A percentile compares a stretch with the other conserved stretches of the same genome.
Conservation (phyloP, 1,140 invertebrate genomes). For the Drosophila santomea region DNA sequence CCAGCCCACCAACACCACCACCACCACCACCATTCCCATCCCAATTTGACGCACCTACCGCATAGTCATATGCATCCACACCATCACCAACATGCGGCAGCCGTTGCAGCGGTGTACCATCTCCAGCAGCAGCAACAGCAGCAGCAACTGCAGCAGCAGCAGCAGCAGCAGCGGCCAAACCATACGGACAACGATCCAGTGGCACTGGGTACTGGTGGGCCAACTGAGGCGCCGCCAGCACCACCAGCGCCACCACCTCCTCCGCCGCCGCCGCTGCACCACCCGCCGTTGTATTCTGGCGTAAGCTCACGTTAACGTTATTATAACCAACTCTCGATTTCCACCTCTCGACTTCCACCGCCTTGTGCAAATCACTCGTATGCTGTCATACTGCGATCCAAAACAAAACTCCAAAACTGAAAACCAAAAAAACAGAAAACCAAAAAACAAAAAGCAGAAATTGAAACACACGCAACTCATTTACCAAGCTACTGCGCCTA, state of each 20-base stretch:
- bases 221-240: constrained; percentile 13
- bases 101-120: constrained; percentile 68
- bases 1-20: constrained; percentile 36
- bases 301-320: constrained; percentile 66
- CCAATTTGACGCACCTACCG: constrained; percentile 60
- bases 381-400: constrained; percentile 24
- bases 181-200: constrained; percentile 12
- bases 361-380: constrained; percentile 26
- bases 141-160: constrained; percentile 43
- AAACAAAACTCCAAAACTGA: constrained; percentile 8
- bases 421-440: neutral
- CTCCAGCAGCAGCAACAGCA: constrained; percentile 64
- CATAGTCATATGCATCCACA: constrained; percentile 62
- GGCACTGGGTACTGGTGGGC: constrained; percentile 28
- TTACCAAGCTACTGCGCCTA: constrained; percentile 11
- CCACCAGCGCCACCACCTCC: constrained; percentile 32
- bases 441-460: neutral
- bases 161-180: constrained; percentile 18
- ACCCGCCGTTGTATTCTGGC: constrained; percentile 81
- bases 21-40: constrained; percentile 70
- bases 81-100: constrained; percentile 62
- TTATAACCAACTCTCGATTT: constrained; percentile 33
- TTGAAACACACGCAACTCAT: constrained; percentile 9
- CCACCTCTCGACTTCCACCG: constrained; percentile 27
- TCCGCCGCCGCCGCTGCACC: constrained; percentile 60